Evolutionary conservation across 2,797 vertebrate genomes (phyloP), one percentile per base, ranked within the genome.

Genomic region (Gila robusta): DNA sequence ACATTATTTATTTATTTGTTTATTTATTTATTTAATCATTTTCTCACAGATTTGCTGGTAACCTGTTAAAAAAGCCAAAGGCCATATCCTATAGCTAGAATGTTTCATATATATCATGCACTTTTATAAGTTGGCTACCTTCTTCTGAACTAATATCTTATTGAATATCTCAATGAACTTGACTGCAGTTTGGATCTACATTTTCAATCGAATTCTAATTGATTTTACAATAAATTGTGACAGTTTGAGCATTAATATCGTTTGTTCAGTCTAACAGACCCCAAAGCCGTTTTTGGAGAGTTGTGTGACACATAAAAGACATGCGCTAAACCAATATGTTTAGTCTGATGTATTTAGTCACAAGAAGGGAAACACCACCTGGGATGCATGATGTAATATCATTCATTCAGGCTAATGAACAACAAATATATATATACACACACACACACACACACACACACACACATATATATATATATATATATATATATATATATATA

Each of bases 321-420:
- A 89, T 84, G 84, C 83, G 70, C 72, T 85, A 70, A 84, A 87
- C 85, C 92, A 93, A 90, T 91, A 93, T 93, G 93, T 92, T 93
- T 92, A 72, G 91, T 92, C 91, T 93, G 92, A 90, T 92, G 90
- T 88, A 92, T 90, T 62, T 90, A 89, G 90, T 90, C 91, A 91
- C 91, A 90, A 93, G 90, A 93, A 93, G 92, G 92, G 92, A 91
- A 90, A 88, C 88, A 90, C 90, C 91, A 92, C 91, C 91, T 93
- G 92, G 89, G 84, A 71, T 80, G 79, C 70, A 80, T 80, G 76
- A 87, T 84, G 70, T 11, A 73, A 76, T 81, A 73, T 76, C 77
- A 84, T 86, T 86, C 80, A 88, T 76, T 85, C 73, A 85, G n/a
- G 19, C 64, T 17, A 83, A 85, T 37, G 23, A 79, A 85, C 21